Percentiles rank a stretch among this genome's conserved stretches.
Evolutionary conservation across 2,113 vertebrate genomes (phyloP).

Genomic region (Carassius auratus): DNA sequence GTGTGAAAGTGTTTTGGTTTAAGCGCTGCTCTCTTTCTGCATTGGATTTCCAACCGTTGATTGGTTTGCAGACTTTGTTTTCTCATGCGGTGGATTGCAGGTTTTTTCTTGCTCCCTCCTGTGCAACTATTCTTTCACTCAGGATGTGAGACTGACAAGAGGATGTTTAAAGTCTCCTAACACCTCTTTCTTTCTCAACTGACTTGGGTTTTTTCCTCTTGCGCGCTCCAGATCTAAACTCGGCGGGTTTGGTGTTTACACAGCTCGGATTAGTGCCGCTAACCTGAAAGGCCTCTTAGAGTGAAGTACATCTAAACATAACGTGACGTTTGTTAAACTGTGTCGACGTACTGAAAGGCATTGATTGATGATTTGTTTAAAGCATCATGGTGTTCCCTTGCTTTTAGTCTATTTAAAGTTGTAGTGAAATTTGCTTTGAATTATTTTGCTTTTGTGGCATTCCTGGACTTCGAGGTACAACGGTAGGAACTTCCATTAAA

Average conservation of each 20-base stretch:
- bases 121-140: slow-evolving; percentile 41
- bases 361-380: slow-evolving; percentile 9
- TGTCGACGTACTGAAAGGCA: slow-evolving; percentile 40
- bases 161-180: slow-evolving; percentile 44
- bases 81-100: slow-evolving; percentile 23
- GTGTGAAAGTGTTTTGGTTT: slow-evolving; percentile 36
- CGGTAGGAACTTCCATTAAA: neutral
- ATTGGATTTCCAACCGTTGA: slow-evolving; percentile 46
- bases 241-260: slow-evolving; percentile 29
- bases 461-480: no score
- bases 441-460: neutral
- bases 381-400: slow-evolving; percentile 4
- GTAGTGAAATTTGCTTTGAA: neutral
- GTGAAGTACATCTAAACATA: slow-evolving; percentile 49
- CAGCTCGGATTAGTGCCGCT: slow-evolving; percentile 36
- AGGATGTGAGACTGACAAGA: slow-evolving; percentile 43
- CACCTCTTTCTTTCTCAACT: slow-evolving; percentile 12
- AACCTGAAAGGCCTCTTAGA: slow-evolving; percentile 43
- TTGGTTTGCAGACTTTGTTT: slow-evolving; percentile 37
- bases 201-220: neutral
- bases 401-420: neutral
- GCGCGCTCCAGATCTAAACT: neutral
- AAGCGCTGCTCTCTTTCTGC: slow-evolving; percentile 34
- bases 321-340: slow-evolving; percentile 46
- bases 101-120: no score